Evolutionary conservation across 2,888 invertebrate species (phyloP), one percentile per base, ranked within the genome.

Genomic region (Lasioglossum morio): DNA sequence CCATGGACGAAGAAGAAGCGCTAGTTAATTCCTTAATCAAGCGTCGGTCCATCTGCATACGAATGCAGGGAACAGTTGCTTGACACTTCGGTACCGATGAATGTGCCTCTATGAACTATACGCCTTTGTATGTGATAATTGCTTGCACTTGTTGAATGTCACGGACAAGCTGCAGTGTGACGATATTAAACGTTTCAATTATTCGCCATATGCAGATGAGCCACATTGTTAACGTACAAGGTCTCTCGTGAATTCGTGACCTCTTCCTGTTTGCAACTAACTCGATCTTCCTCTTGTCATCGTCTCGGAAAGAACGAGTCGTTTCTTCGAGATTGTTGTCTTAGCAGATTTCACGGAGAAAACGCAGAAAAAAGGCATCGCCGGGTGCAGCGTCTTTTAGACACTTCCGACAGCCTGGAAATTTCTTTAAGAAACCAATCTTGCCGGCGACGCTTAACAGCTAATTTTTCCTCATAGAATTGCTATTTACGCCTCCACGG

Each of bases 351-450:
- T 70, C 48, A 53, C 63, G 30, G 70, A 76, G 43, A 46, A 48
- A 69, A 69, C 37, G 76, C 40, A 79, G 74, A 69, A 81, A 81
- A 79, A 63, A 78, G 76, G 69, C 63, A 34, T 30, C 60, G 75
- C 78, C 82, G 83, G 80, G 66, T 77, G 37, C 70, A 73, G 75
- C 70, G 80, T 80, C 72, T 76, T 74, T 30, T 57, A 34, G 80
- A 72, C 34, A 53, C 79, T 84, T 85, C 86, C 89, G 84, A 74
- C 80, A 79, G 85, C 85, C 86, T 84, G 85, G 84, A 89, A 91
- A 92, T 90, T 91, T 90, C 85, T 86, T 92, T 90, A 88, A 88
- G 90, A 90, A 92, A 87, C 91, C 92, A 92, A 92, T 92, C 91
- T 92, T 82, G 85, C 72, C 77, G 46, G 46, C 46, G 79, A 79